These are phyloP conservation scores for Drosophila acutilabella DNA, from an alignment of 2,888 invertebrate genomes.

Conservation along the genomic window DNA sequence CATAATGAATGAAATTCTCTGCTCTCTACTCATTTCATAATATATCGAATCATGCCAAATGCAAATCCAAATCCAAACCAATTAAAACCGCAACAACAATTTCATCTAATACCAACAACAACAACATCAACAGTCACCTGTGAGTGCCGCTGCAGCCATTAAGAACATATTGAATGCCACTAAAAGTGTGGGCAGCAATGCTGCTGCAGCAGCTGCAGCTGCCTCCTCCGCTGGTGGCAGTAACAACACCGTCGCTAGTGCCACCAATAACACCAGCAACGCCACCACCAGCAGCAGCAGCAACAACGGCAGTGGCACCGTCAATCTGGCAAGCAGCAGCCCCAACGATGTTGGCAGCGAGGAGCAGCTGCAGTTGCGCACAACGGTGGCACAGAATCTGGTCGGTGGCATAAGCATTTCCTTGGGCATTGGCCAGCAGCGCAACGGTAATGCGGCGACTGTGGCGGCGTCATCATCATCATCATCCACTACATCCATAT, in stretches of 20 bases:
- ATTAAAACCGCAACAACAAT: constrained; percentile 22
- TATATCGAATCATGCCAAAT: constrained; percentile 54
- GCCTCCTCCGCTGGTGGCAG: constrained; percentile 27
- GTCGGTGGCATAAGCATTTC: constrained; percentile 82
- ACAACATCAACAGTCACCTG: constrained; percentile 76
- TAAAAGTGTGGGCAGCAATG: constrained; percentile 77
- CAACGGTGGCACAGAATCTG: constrained; percentile 77
- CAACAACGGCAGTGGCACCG: constrained; percentile 24
- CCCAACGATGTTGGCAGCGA: constrained; percentile 25
- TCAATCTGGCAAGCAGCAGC: constrained; percentile 14
- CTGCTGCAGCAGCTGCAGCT: constrained; percentile 18
- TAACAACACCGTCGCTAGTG: constrained; percentile 13
- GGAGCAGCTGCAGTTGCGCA: constrained; percentile 38
- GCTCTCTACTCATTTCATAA: constrained; percentile 76
- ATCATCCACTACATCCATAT: constrained; percentile 22
- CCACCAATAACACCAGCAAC: constrained; percentile 14
- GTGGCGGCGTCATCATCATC: constrained; percentile 23
- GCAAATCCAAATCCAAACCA: not conserved
- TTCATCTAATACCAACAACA: constrained; percentile 22
- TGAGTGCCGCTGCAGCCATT: constrained; percentile 82
- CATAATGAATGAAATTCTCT: constrained; percentile 63
- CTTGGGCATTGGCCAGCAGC: constrained; percentile 77
- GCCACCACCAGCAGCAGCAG: constrained; percentile 16
- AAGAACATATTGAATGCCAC: constrained; percentile 83
- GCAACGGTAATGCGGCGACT: constrained; percentile 53